Evolutionary conservation across 2,888 invertebrate species (phyloP), one percentile per base, ranked within the genome.

Genomic region (Synanthedon andrenaeformis): DNA sequence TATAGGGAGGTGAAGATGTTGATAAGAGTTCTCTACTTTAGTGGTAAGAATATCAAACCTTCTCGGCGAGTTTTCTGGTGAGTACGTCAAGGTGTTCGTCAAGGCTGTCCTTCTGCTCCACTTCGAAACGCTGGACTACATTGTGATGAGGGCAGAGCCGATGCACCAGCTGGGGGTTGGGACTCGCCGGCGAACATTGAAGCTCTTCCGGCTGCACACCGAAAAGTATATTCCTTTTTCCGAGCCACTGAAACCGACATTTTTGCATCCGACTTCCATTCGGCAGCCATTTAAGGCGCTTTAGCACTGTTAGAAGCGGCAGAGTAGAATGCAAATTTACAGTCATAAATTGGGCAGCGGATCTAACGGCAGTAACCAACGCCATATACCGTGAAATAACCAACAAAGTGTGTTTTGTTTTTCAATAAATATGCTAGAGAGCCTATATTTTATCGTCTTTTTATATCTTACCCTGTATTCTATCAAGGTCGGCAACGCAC

Each of bases 11-110:
- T 28, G 5, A n/a, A n/a, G 23, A 23, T 23, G 17, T 17, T 17
- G 28, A 28, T 28, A 28, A 28, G 23, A 23, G 23, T 23, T 23
- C 23, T 23, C 23, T 23, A 23, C 4, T 23, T 23, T 23, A 23
- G 35, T 35, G 35, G 10, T 2, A 45, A 14, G 13, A 6, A 45
- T 13, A n/a, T 14, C 45, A 19, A 19, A 84, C 86, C 77, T 84
- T 86, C 53, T 85, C 85, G 58, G 86, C 86, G 1, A 86, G 78
- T 61, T 84, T 82, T 63, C 74, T 74, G 11, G 86, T 80, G 51
- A 86, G 79, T 2, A 74, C 67, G 53, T 86, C 83, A 1, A 86
- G 76, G 51, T 85, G 84, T 49, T 82, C 82, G 55, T 86, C 86
- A 11, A 86, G 70, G 53, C 83, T 84, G 64, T 86, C 86, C 62